phyloP scores from a whole-genome alignment of 35 echinoderm and acorn worm species.

The Strongylocentrotus purpuratus region DNA sequence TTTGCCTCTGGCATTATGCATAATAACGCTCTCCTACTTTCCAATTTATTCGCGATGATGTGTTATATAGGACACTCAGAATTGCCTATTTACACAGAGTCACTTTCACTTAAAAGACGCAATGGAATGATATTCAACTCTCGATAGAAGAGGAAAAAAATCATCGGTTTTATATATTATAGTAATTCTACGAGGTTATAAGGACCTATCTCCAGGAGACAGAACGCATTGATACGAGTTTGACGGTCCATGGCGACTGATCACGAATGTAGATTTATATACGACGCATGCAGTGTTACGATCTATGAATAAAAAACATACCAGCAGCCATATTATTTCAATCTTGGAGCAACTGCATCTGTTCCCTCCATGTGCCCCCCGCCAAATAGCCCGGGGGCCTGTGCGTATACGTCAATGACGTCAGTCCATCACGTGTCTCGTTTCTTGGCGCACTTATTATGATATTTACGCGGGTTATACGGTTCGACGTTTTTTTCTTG shows the following conservation, averaged over 20 bases:
- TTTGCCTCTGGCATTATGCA: not conserved
- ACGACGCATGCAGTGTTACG: not conserved
- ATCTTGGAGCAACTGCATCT: slow-evolving; percentile 32
- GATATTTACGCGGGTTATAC: slow-evolving; percentile 15
- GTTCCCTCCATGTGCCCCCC: slow-evolving; percentile 26
- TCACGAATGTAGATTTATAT: not conserved
- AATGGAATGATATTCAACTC: not conserved
- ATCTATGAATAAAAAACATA: slow-evolving; percentile 6
- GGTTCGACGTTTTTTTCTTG: not conserved
- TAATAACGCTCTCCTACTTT: not conserved
- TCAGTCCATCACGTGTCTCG: slow-evolving; percentile 7
- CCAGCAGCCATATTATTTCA: slow-evolving; percentile 17
- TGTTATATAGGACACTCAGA: not conserved
- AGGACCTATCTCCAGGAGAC: not conserved
- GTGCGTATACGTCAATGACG: slow-evolving; percentile 31
- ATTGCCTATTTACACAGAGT: not conserved
- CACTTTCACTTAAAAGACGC: not conserved
- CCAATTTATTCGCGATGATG: not conserved
- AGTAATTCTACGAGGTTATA: not conserved
- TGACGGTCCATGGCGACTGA: not conserved
- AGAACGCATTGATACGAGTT: not conserved
- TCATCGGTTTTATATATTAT: not conserved
- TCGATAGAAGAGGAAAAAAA: no score
- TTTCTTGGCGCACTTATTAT: slow-evolving; percentile 25
- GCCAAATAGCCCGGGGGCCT: slow-evolving; percentile 32